Conservation (phyloP, 2,797 vertebrate species). For the Odontamblyopus rebecca region DNA sequence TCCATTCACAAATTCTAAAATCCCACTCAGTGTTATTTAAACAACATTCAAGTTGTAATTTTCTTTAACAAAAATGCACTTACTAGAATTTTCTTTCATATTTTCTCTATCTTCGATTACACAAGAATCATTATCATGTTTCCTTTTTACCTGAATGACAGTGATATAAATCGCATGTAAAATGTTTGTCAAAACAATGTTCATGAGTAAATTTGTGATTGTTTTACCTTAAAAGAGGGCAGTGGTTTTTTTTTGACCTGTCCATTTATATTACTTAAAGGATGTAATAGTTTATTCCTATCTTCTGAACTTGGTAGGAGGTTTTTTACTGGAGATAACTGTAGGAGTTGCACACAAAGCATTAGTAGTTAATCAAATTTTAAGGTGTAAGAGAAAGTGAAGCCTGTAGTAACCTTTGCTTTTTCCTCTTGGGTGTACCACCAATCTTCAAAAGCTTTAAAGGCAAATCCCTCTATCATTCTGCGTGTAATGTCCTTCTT, state of each 20-base stretch:
- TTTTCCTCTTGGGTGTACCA: conserved; percentile 89
- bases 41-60: background rate
- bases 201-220: background rate
- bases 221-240: conserved; percentile 91
- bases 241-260: conserved; percentile 84
- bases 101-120: conserved; percentile 79
- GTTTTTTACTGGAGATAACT: conserved; percentile 81
- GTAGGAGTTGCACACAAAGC: conserved; percentile 27
- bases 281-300: conserved; percentile 77
- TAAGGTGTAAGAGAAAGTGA: background rate
- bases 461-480: conserved; percentile 92
- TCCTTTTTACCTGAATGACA: conserved; percentile 86
- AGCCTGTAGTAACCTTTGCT: conserved; percentile 80
- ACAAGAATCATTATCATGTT: conserved; percentile 77
- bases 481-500: conserved; percentile 91
- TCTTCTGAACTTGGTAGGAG: conserved; percentile 79
- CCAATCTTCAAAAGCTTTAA: conserved; percentile 92
- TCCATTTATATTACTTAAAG: conserved; percentile 59
- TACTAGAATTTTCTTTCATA: conserved; percentile 38
- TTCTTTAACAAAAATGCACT: conserved; percentile 23
- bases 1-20: conserved; percentile 67
- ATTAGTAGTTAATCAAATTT: background rate
- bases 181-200: background rate
- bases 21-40: background rate
- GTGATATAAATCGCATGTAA: background rate